These are phyloP conservation scores for Tryphoninae sp. DNA, from an alignment of 2,888 invertebrate species.

Conservation along the genomic window DNA sequence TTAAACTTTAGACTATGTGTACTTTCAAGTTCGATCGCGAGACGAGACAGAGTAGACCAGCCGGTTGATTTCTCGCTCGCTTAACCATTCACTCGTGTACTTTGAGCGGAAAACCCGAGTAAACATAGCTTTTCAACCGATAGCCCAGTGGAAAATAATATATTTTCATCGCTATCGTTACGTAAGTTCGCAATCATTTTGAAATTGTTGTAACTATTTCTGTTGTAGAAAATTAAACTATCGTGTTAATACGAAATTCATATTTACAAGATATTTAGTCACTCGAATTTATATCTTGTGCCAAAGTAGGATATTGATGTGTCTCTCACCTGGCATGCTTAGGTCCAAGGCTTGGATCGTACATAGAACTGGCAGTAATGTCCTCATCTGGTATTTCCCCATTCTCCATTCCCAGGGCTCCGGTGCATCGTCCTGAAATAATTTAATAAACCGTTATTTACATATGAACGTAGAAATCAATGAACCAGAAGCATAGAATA, in stretches of 20 bases:
- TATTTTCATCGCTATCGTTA: too few species aligned
- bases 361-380: conserved; percentile 80
- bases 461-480: conserved; percentile 48
- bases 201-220: too few species aligned
- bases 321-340: conserved; percentile 79
- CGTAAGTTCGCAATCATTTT: too few species aligned
- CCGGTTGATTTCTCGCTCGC: conserved; percentile 32
- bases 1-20: conserved; percentile 50
- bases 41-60: conserved; percentile 16
- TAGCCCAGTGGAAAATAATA: too few species aligned
- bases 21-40: conserved; percentile 42
- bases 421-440: conserved; percentile 79
- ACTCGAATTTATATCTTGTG: background rate
- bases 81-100: background rate
- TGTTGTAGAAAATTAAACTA: too few species aligned
- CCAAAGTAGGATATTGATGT: conserved; percentile 7
- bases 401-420: conserved; percentile 79
- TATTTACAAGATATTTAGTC: too few species aligned
- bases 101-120: conserved; percentile 9
- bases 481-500: background rate
- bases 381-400: conserved; percentile 80
- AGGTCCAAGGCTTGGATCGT: conserved; percentile 79
- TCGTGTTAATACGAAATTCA: too few species aligned
- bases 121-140: background rate
- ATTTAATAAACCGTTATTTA: conserved; percentile 60